Evolutionary conservation across 1,140 invertebrate genomes (phyloP), one percentile per base, ranked within the genome.

Genomic region (Mizuhopecten yessoensis): DNA sequence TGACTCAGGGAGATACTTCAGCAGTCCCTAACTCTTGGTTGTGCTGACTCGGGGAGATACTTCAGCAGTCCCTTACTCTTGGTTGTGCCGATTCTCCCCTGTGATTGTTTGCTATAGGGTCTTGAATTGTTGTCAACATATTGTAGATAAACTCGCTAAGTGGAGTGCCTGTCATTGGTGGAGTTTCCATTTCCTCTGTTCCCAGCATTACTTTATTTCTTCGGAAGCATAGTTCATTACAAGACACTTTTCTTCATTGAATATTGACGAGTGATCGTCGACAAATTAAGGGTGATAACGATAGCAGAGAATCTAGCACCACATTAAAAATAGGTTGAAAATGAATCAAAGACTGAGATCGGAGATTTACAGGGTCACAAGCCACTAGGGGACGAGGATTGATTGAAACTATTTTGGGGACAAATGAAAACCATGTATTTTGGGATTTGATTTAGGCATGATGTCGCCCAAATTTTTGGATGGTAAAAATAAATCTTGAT

Each of bases 241-340:
- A n/a, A 75, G 57, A 75, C 57, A 75, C 57, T 75, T 75, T 23
- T 75, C 57, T 75, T 75, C 57, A 75, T 75, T 75, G 57, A 75
- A 75, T 75, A 75, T 75, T 75, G 57, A 75, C 57, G n/a, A 75
- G 57, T 29, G 57, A 75, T 29, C n/a, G 23, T 29, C n/a, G 9
- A 29, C 57, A 75, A n/a, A 75, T 75, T 75, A 75, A 29, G 23
- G 2, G 17, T 29, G 57, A 75, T 75, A 75, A 75, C 11, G 57
- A 75, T 75, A 75, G 29, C 3, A 13, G 57, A 75, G 17, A 29
- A n/a, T n/a, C 57, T 75, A 75, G 15, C 57, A 75, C 57, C 57
- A 75, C 17, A 29, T 75, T 7, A 75, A 29, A 75, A 75, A 75
- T 29, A 29, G 57, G 36, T 39, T 39, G 36, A 39, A 39, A 39